Evolutionary conservation across 2,888 invertebrate species (phyloP).

Genomic region (Lampropteryx suffumata): DNA sequence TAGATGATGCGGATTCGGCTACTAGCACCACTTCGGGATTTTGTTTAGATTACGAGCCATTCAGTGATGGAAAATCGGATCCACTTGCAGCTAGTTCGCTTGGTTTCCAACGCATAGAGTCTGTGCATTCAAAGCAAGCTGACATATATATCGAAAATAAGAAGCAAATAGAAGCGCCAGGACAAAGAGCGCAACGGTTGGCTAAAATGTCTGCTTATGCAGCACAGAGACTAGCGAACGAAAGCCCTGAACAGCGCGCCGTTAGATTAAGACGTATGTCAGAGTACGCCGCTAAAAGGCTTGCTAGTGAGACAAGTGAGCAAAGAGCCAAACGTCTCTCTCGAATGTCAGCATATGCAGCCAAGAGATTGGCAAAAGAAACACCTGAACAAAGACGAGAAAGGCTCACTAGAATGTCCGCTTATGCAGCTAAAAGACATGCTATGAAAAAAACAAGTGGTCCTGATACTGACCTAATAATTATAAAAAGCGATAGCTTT

Average conservation of each 20-base stretch:
- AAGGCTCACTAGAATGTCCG: conserved; percentile 69
- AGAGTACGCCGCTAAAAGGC: conserved; percentile 68
- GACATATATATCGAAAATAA: conserved; percentile 3
- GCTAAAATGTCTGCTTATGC: conserved; percentile 76
- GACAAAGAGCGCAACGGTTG: conserved; percentile 61
- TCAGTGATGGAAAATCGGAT: conserved; percentile 50
- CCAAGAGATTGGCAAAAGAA: conserved; percentile 68
- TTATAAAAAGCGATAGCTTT: conserved; percentile 3
- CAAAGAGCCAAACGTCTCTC: conserved; percentile 66
- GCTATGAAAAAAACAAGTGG: conserved; percentile 53
- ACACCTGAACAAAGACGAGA: conserved; percentile 65
- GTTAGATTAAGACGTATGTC: conserved; percentile 70
- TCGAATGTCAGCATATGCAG: conserved; percentile 75
- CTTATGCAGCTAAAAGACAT: conserved; percentile 69
- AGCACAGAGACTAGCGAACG: conserved; percentile 70
- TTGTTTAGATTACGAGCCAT: conserved; percentile 43
- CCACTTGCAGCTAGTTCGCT: not conserved
- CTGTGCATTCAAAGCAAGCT: conserved; percentile 5
- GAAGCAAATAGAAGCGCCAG: conserved; percentile 53
- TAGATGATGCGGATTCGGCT: conserved; percentile 37
- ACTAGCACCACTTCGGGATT: conserved; percentile 44
- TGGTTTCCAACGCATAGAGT: conserved; percentile 5
- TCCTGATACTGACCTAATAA: conserved; percentile 8
- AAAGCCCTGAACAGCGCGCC: conserved; percentile 68
- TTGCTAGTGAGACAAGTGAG: conserved; percentile 65